A percentile compares a stretch with the other conserved stretches of the same genome.
phyloP scores from a whole-genome alignment of 2,888 invertebrate species.

The Congeria kusceri region DNA sequence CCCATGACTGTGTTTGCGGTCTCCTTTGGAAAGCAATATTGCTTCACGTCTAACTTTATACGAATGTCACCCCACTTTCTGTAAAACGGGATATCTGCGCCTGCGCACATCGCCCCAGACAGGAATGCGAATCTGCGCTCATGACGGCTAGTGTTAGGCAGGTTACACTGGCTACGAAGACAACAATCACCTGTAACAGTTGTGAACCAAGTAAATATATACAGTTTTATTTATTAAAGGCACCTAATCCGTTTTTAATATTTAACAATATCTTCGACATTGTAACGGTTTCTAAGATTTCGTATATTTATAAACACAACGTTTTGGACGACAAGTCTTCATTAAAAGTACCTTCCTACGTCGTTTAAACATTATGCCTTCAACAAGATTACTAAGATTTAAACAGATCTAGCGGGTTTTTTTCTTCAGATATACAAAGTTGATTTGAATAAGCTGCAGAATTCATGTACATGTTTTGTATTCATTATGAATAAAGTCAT shows the following conservation, averaged over 20 bases:
- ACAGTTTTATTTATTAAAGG: too few relatives aligned
- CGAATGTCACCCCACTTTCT: conserved; percentile 4
- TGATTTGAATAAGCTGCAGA: too few relatives aligned
- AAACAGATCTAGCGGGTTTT: too few relatives aligned
- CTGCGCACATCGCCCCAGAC: conserved; percentile 49
- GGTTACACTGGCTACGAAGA: conserved; percentile 24
- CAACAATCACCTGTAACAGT: conserved; percentile 36
- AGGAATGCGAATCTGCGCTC: conserved; percentile 37
- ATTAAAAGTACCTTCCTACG: background rate
- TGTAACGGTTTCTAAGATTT: too few relatives aligned
- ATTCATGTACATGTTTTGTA: too few relatives aligned
- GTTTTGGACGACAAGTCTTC: background rate
- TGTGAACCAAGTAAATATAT: too few relatives aligned
- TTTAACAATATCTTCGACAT: too few relatives aligned
- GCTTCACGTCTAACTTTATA: conserved; percentile 36
- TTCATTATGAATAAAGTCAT: too few relatives aligned
- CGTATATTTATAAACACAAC: background rate
- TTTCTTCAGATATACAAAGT: too few relatives aligned
- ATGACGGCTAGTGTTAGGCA: conserved; percentile 19
- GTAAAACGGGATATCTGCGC: conserved; percentile 42
- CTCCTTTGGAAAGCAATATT: conserved; percentile 44
- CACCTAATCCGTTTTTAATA: too few relatives aligned
- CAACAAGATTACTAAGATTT: too few relatives aligned
- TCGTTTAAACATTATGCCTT: too few relatives aligned
- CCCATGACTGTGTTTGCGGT: conserved; percentile 36